Evolutionary conservation across 2,113 vertebrate genomes (phyloP), one percentile per base, ranked within the genome.

Genomic region (Lasiurus cinereus): DNA sequence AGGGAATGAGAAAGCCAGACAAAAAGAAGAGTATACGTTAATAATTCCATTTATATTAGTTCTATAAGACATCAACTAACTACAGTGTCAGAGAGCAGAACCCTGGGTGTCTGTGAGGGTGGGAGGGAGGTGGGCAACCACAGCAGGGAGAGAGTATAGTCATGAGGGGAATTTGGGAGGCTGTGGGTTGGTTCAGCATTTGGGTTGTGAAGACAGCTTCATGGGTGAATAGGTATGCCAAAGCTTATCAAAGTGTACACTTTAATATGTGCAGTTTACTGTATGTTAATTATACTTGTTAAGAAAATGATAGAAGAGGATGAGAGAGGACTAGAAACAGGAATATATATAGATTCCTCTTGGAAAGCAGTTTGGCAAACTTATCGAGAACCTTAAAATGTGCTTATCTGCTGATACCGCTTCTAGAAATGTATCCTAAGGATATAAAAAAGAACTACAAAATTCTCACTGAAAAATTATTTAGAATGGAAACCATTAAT

Each of bases 401-500:
- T 70, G 86, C 69, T 67, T 69, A 89, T 59, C 36, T 83, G 64
- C 43, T 90, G 83, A 77, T 77, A 83, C 16, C 29, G 84, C 87
- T 72, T 95, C 92, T 84, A 90, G 86, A 93, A 73, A 54, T 96
- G n/a, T 74, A 92, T 78, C 73, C 62, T 73, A 88, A 50, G 69
- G 66, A 91, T 80, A 94, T 92, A 76, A 95, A 93, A 93, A 97
- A 56, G 46, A 97, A 33, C 82, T 24, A 69, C 33, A 73, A 91
- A 93, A 77, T 59, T 88, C 84, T 88, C 77, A 93, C 84, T 46
- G 24, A 18, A 93, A 36, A 70, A 83, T 87, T 94, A 95, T 94
- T 97, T 95, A 93, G 90, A 88, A 77, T 18, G 31, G 89, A 97
- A 93, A 78, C 16, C 54, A 90, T 33, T 70, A 88, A 93, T 83